Conservation (phyloP, 2,888 invertebrate genomes). For the Plagodis dolabraria region DNA sequence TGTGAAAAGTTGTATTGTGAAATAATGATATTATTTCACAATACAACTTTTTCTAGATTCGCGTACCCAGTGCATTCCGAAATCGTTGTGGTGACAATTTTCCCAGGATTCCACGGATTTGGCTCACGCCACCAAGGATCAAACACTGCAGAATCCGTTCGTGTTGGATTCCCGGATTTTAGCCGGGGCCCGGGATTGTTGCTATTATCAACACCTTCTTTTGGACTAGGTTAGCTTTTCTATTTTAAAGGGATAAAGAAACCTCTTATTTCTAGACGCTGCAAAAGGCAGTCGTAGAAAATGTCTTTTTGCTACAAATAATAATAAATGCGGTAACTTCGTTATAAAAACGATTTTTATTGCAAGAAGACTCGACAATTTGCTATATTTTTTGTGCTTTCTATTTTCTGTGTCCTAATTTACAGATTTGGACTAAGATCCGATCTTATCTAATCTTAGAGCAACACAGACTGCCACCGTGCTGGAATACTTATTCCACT, state of each 20-base stretch:
- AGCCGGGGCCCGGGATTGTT: constrained; percentile 36
- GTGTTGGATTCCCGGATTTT: constrained; percentile 46
- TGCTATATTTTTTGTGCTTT: no score
- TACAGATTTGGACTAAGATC: no score
- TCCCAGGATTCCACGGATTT: constrained; percentile 42
- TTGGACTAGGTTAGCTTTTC: constrained; percentile 40
- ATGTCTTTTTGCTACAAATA: no score
- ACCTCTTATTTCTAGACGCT: constrained; percentile 9
- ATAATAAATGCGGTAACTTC: no score
- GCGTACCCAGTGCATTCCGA: constrained; percentile 28
- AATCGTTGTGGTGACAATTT: constrained; percentile 43
- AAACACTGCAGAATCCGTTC: constrained; percentile 47
- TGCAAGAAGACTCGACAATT: no score
- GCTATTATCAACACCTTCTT: constrained; percentile 48
- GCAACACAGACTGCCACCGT: no score
- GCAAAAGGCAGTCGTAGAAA: constrained; percentile 1
- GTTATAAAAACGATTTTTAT: no score
- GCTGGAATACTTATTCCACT: no score
- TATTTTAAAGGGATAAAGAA: constrained; percentile 42
- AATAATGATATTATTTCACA: no score
- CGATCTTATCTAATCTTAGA: no score
- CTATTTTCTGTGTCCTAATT: no score
- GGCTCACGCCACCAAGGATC: constrained; percentile 47
- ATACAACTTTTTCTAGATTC: constrained; percentile 10
- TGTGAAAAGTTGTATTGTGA: no score